Base-by-base conservation (phyloP, 2,888 invertebrate genomes). In the Cephus pygmeus region DNA sequence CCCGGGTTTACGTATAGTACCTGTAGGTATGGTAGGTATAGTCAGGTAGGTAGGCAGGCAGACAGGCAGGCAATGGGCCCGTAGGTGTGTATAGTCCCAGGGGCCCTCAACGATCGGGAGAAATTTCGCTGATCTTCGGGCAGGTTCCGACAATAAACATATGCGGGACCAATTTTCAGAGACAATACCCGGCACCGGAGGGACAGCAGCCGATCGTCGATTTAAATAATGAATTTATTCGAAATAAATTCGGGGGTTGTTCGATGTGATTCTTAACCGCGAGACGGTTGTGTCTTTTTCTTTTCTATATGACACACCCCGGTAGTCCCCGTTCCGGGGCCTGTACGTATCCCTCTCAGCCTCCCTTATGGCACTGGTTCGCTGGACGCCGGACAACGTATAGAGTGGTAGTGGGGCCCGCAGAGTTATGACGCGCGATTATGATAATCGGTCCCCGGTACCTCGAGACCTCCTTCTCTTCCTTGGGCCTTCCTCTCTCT, bases 381-480 rank as follows among this genome's bases (percentile, higher is more conserved):
- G 77, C 34, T 36, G 56, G 69, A 33, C 75, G 69, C 75, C 83
- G 83, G 83, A 81, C 81, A 81, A 82, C 85, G 31, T 71, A 71
- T 31, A 71, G 86, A 85, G 86, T 84, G 86, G 34, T 31, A 71
- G 86, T 84, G 86, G 83, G 86, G 87, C 87, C 86, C 80, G 84
- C 86, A 86, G 87, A 88, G 88, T 88, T 88, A 88, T 88, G 88
- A 88, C 88, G 88, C 87, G 88, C 87, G 88, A 88, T 88, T 88
- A 88, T 88, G 88, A 88, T 88, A 88, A 88, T 88, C 88, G 88
- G 85, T 86, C 85, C 85, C 84, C 81, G 83, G 85, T 84, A 81
- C 85, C 83, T 85, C 83, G 40, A 40, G 40, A 40, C 40, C 69
- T 34, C 34, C 34, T 71, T 75, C 77, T 76, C 40, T 75, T 69